phyloP scores from a whole-genome alignment of 2,797 vertebrate genomes.

The Anas capensis region DNA sequence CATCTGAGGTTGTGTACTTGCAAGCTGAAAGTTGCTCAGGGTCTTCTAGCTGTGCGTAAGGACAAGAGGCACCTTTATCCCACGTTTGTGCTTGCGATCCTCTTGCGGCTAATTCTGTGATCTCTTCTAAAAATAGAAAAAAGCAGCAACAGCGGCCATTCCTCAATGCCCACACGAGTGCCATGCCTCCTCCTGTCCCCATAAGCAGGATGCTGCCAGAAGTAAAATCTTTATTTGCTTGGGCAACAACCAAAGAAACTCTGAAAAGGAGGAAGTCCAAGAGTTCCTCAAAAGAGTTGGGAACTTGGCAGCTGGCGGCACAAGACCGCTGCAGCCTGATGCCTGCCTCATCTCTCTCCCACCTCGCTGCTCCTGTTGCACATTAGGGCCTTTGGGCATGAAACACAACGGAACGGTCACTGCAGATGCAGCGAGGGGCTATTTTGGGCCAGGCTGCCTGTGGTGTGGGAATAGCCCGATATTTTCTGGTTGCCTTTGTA shows the following conservation, averaged over 20 bases:
- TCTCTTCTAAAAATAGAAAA: conserved; percentile 40
- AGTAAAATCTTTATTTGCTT: neutral
- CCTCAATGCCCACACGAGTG: neutral
- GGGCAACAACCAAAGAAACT: neutral
- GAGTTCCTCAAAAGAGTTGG: neutral
- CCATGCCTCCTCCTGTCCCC: neutral
- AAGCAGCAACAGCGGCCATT: neutral
- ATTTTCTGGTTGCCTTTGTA: neutral
- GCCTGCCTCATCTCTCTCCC: rapidly evolving
- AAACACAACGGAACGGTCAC: rapidly evolving
- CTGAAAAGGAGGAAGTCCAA: neutral
- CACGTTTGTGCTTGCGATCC: neutral
- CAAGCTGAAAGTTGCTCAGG: neutral
- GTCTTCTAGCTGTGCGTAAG: neutral
- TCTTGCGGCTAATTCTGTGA: conserved; percentile 1
- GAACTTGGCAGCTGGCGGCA: rapidly evolving
- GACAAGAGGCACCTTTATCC: neutral
- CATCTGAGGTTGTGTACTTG: neutral
- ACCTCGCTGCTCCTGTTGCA: neutral
- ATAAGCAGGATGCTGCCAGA: neutral
- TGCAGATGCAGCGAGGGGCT: neutral
- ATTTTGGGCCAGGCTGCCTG: neutral
- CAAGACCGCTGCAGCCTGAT: rapidly evolving
- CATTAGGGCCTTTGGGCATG: neutral
- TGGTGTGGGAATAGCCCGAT: neutral